phyloP scores from a whole-genome alignment of 2,888 invertebrate species.

The Drosophila helvetica region DNA sequence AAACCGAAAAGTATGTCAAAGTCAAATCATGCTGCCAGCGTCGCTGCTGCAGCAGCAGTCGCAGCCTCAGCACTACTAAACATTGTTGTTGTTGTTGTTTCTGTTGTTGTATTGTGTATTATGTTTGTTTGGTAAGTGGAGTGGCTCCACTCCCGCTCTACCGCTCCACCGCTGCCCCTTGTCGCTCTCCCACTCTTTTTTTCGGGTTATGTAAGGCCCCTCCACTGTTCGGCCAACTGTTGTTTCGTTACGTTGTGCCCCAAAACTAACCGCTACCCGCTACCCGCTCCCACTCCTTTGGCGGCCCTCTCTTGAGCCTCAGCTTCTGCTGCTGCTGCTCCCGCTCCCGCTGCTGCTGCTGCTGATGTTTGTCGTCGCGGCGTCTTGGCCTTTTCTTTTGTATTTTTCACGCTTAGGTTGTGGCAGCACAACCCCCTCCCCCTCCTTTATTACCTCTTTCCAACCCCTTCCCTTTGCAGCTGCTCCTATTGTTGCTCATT shows the following conservation, averaged over 20 bases:
- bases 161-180: constrained; percentile 25
- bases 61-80: constrained; percentile 60
- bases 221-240: constrained; percentile 41
- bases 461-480: background rate
- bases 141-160: constrained; percentile 5
- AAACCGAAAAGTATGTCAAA: constrained; percentile 81
- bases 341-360: constrained; percentile 1
- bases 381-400: constrained; percentile 67
- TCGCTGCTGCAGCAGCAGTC: constrained; percentile 19
- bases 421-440: constrained; percentile 10
- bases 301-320: constrained; percentile 16
- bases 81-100: constrained; percentile 56
- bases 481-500: constrained; percentile 57
- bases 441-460: background rate
- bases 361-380: constrained; percentile 45
- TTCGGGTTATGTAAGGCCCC: constrained; percentile 42
- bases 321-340: constrained; percentile 22
- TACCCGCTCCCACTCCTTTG: background rate
- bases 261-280: constrained; percentile 21
- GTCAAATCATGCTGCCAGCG: constrained; percentile 71
- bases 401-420: constrained; percentile 67
- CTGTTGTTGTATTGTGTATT: constrained; percentile 47
- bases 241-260: constrained; percentile 49
- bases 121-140: constrained; percentile 78
- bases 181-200: background rate